Conservation (phyloP, 2,113 vertebrate species). For the Plectropomus leopardus region DNA sequence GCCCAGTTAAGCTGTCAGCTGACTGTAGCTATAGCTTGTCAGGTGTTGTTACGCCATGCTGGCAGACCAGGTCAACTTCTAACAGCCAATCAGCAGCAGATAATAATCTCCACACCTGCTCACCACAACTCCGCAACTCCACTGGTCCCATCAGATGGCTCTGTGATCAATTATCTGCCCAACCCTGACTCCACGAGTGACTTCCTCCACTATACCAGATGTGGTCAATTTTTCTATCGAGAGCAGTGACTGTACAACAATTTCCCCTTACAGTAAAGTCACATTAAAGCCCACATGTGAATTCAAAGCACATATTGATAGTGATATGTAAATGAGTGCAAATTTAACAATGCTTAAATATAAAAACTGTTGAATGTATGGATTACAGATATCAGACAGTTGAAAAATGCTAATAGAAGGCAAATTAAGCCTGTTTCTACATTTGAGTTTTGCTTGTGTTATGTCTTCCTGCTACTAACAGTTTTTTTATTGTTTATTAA, state of each 20-base stretch:
- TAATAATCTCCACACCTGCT: conserved; percentile 53
- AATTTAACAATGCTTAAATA: background rate
- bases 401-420: background rate
- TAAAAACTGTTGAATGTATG: background rate
- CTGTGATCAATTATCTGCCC: conserved; percentile 1
- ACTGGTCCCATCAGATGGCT: conserved; percentile 20
- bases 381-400: background rate
- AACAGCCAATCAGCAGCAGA: conserved; percentile 36
- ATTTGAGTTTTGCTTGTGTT: background rate
- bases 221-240: background rate
- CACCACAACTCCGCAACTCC: background rate
- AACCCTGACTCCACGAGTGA: background rate
- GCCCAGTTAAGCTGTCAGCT: background rate
- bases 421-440: no score
- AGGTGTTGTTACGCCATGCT: background rate
- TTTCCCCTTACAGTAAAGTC: background rate
- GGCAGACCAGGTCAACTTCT: background rate
- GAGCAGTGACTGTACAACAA: background rate
- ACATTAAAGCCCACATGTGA: background rate
- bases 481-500: no score
- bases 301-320: background rate
- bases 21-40: background rate
- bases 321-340: background rate
- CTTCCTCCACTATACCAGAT: background rate
- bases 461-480: no score